Conservation (phyloP, 2,797 vertebrate genomes). For the Oreochromis grahami region DNA sequence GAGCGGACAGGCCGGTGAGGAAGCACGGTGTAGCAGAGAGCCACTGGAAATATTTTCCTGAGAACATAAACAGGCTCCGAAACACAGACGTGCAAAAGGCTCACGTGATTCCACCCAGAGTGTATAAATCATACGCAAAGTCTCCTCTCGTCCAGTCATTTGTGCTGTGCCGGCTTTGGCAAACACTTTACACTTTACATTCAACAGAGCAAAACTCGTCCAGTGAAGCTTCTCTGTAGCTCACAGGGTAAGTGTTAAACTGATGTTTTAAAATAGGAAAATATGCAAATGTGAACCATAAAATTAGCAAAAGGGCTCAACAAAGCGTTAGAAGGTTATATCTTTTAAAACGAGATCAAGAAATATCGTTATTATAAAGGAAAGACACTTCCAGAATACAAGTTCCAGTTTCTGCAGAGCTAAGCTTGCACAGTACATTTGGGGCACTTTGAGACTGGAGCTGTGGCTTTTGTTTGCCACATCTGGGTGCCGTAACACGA, state of each 20-base stretch:
- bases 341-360: slow-evolving; percentile 10
- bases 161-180: no score
- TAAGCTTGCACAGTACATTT: slow-evolving; percentile 29
- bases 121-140: no score
- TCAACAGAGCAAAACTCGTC: no score
- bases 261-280: neutral
- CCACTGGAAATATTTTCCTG: slow-evolving; percentile 44
- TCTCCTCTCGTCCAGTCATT: no score
- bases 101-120: slow-evolving; percentile 5
- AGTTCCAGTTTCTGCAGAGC: slow-evolving; percentile 7
- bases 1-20: slow-evolving; percentile 42
- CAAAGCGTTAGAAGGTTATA: neutral
- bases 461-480: slow-evolving; percentile 32
- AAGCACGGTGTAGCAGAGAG: slow-evolving; percentile 34
- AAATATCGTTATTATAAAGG: neutral
- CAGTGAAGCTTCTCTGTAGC: neutral
- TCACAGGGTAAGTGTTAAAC: neutral
- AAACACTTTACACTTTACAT: no score
- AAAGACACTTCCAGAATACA: slow-evolving; percentile 43
- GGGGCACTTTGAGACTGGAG: slow-evolving; percentile 47
- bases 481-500: slow-evolving; percentile 66
- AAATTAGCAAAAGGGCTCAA: slow-evolving; percentile 11
- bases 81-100: slow-evolving; percentile 12
- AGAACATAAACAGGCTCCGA: slow-evolving; percentile 39
- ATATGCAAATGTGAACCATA: neutral